Base-by-base conservation (phyloP, 2,113 vertebrate genomes). In the Plecotus auritus region DNA sequence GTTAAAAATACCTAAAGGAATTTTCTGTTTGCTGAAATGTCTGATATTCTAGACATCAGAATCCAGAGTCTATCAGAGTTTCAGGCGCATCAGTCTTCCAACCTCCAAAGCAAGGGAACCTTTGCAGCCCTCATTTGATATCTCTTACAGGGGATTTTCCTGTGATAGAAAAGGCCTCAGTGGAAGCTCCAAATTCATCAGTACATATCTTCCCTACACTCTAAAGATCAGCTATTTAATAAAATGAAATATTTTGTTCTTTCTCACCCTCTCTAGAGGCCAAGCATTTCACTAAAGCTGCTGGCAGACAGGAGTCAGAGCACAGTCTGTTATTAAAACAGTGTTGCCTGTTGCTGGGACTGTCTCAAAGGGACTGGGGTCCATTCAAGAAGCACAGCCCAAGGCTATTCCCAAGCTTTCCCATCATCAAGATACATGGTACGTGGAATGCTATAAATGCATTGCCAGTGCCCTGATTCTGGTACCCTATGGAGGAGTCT, bases 291-390 rank as follows among this genome's bases (percentile, higher is more conserved):
- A 49, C 88, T 82, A 61, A 97, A 96, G 95, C 78, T 88, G 78
- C 92, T 97, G 88, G 95, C 94, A 97, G 93, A 74, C 91, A 96
- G 96, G 66, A 98, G 84, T 86, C 95, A 96, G 74, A 88, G 59
- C 66, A 84, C 88, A 83, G 95, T 97, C 97, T 95, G 66, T 93
- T 97, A 96, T 96, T 97, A 97, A 88, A 94, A 92, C 66, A 87
- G 94, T 96, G 96, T 95, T 97, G 97, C 90, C 94, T 80, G 51
- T 82, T 95, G 80, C 95, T 97, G 72, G 72, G 90, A 94, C 94
- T 95, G 93, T 78, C 70, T 97, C 85, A 54, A 88, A 0, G 82
- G 94, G 89, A 73, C 82, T 95, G 85, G 54, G 96, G 80, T 95
- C 94, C 85, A 87, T 87, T 98, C 49, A 80, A 93, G 92, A 97